phyloP scores from a whole-genome alignment of 2,888 invertebrate species.

The Endotricha flammealis region DNA sequence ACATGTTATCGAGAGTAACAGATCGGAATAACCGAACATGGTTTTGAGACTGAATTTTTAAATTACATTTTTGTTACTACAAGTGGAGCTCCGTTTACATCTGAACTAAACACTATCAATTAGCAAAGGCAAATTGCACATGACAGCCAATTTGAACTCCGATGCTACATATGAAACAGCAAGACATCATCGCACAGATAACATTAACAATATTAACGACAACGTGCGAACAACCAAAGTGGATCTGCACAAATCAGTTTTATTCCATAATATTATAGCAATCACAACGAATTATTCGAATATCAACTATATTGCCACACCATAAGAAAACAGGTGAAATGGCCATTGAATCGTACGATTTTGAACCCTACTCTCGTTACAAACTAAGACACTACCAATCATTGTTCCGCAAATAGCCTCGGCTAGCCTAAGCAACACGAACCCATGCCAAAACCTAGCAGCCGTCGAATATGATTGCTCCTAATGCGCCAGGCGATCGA shows the following conservation, averaged over 20 bases:
- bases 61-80: too few relatives aligned
- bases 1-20: too few relatives aligned
- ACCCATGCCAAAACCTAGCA: constrained; percentile 74
- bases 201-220: constrained; percentile 3
- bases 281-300: background rate
- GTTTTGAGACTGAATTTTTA: too few relatives aligned
- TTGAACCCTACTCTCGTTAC: constrained; percentile 40
- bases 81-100: too few relatives aligned
- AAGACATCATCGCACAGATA: constrained; percentile 3
- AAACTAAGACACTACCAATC: constrained; percentile 69
- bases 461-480: constrained; percentile 77
- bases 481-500: constrained; percentile 60
- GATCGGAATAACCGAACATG: too few relatives aligned
- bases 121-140: too few relatives aligned
- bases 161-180: too few relatives aligned
- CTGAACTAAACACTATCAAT: too few relatives aligned
- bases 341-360: constrained; percentile 30
- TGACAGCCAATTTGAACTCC: too few relatives aligned
- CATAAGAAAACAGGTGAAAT: constrained; percentile 21
- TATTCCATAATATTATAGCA: background rate
- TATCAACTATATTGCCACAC: constrained; percentile 10
- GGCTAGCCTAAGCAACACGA: constrained; percentile 68
- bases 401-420: constrained; percentile 69
- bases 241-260: constrained; percentile 6
- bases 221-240: constrained; percentile 8